Conservation (phyloP, 2,113 vertebrate species). For the Alectura lathami region DNA sequence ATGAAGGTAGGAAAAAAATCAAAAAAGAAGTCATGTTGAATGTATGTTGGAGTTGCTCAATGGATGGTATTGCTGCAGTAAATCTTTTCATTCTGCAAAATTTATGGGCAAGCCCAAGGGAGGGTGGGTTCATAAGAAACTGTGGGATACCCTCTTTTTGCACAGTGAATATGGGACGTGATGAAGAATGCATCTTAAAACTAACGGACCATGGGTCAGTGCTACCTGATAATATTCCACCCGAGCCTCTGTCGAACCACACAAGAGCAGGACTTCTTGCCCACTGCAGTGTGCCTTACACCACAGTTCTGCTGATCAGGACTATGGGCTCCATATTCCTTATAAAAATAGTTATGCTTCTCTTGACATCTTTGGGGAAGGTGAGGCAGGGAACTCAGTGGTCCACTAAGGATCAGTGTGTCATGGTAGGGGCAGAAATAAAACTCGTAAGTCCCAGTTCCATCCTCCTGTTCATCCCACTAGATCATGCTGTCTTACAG, state of each 20-base stretch:
- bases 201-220: not conserved
- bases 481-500: not conserved
- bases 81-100: not conserved
- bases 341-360: not conserved
- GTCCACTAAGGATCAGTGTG: not conserved
- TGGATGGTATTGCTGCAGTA: not conserved
- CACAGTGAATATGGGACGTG: not conserved
- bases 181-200: not conserved
- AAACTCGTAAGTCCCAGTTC: not conserved
- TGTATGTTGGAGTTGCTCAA: not conserved
- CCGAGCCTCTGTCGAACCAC: not conserved
- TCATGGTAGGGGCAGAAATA: not conserved
- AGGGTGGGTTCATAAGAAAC: not conserved
- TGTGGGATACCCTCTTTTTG: not conserved
- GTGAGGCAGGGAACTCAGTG: not conserved
- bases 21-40: not conserved
- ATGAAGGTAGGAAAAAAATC: not conserved
- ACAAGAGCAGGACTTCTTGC: not conserved
- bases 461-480: not conserved
- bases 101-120: not conserved
- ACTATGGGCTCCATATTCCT: not conserved
- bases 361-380: fast-evolving
- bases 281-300: not conserved
- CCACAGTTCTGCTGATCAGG: not conserved
- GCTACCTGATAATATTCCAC: not conserved